phyloP scores from a whole-genome alignment of 1,140 invertebrate genomes.

The Heliothis subflexa region DNA sequence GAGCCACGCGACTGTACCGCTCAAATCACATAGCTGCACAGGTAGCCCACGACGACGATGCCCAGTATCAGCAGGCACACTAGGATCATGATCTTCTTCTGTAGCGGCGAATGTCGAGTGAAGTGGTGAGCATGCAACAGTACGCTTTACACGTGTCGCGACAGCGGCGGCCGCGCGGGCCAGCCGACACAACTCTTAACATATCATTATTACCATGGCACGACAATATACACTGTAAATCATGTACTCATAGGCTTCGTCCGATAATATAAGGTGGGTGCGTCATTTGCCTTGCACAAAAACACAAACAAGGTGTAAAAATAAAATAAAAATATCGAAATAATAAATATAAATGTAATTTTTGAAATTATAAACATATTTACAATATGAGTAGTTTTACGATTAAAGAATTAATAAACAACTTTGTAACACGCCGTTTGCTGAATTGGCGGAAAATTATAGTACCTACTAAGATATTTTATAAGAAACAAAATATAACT shows the following conservation, averaged over 20 bases:
- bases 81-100: conserved; percentile 99
- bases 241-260: conserved; percentile 49
- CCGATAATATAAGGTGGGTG: conserved; percentile 60
- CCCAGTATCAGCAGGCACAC: conserved; percentile 97
- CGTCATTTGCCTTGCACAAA: conserved; percentile 79
- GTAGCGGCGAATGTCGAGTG: conserved; percentile 81
- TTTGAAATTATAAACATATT: conserved; percentile 82
- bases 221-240: conserved; percentile 30
- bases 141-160: conserved; percentile 75
- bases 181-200: conserved; percentile 47
- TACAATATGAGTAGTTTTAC: conserved; percentile 78
- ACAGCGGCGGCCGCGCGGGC: conserved; percentile 46
- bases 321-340: conserved; percentile 82
- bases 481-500: conserved; percentile 57
- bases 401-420: conserved; percentile 60
- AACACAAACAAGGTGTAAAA: conserved; percentile 47
- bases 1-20: conserved; percentile 56
- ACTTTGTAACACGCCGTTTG: conserved; percentile 58
- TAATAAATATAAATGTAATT: conserved; percentile 86
- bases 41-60: conserved; percentile 91
- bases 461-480: conserved; percentile 53
- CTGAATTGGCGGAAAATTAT: conserved; percentile 42
- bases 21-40: conserved; percentile 85
- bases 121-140: conserved; percentile 80
- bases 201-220: conserved; percentile 47